These are phyloP conservation scores for Sylvia atricapilla DNA, from an alignment of 2,113 vertebrate genomes.

Conservation along the genomic window DNA sequence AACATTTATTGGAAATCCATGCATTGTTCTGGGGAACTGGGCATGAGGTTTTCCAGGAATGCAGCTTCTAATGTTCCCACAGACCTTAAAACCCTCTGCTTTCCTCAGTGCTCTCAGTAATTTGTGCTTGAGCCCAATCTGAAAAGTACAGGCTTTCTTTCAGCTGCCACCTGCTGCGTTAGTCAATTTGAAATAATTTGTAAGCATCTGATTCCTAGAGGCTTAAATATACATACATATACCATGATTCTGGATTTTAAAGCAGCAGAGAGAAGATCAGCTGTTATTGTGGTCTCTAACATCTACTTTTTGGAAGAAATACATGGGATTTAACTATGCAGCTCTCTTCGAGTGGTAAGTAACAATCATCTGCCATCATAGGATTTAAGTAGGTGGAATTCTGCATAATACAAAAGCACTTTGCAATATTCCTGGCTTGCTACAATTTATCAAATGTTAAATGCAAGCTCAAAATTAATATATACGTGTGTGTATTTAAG, in stretches of 20 bases:
- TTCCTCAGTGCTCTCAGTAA: neutral
- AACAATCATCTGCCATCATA: neutral
- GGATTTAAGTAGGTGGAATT: neutral
- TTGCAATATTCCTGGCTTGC: neutral
- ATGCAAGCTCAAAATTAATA: neutral
- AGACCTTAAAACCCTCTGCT: neutral
- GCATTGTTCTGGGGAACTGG: neutral
- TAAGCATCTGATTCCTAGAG: constrained; percentile 9
- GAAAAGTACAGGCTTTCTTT: constrained; percentile 3
- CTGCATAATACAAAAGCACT: neutral
- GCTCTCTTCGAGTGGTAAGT: neutral
- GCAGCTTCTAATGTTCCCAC: neutral
- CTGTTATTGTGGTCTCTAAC: constrained; percentile 13
- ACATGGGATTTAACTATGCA: constrained; percentile 3
- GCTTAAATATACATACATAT: constrained; percentile 4
- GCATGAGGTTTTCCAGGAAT: neutral
- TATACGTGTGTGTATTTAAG: neutral
- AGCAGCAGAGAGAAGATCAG: constrained; percentile 21
- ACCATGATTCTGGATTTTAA: constrained; percentile 9
- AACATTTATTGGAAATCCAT: neutral
- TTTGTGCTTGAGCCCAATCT: neutral
- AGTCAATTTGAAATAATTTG: constrained; percentile 11
- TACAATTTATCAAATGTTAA: neutral
- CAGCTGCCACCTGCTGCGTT: neutral
- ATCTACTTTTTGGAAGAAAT: constrained; percentile 2